Conservation (phyloP, 2,888 invertebrate genomes). For the Didymodactylos carnosus region DNA sequence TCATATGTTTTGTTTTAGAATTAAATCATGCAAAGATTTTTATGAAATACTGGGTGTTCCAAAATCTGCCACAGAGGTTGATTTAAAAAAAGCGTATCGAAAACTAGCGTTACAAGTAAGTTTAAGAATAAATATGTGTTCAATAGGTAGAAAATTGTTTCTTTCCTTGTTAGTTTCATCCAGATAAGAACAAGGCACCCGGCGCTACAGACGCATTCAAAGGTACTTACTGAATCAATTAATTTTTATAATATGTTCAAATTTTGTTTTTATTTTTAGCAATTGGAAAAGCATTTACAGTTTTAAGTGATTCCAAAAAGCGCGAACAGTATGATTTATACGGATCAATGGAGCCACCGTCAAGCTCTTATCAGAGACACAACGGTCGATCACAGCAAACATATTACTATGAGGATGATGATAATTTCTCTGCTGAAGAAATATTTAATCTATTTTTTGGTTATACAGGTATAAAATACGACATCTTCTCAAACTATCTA, state of each 20-base stretch:
- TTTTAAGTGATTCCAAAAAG: slow-evolving; percentile 74
- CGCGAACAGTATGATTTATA: slow-evolving; percentile 76
- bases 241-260: too few species aligned
- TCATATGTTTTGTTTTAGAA: neutral
- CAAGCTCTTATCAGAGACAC: neutral
- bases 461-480: neutral
- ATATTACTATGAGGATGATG: slow-evolving; percentile 19
- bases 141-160: slow-evolving; percentile 68
- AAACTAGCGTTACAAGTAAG: slow-evolving; percentile 25
- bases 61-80: slow-evolving; percentile 67
- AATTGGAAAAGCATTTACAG: slow-evolving; percentile 81
- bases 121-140: slow-evolving; percentile 18
- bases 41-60: slow-evolving; percentile 73
- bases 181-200: slow-evolving; percentile 90
- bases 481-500: too few species aligned
- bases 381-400: slow-evolving; percentile 19
- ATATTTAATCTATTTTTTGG: slow-evolving; percentile 98
- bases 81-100: slow-evolving; percentile 60
- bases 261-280: too few species aligned
- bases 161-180: slow-evolving; percentile 51
- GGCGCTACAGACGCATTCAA: slow-evolving; percentile 91
- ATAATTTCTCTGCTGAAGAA: slow-evolving; percentile 83
- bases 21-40: slow-evolving; percentile 55
- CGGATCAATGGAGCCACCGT: slow-evolving; percentile 39
- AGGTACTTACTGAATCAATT: slow-evolving; percentile 35